Evolutionary conservation across 2,888 invertebrate genomes (phyloP), one percentile per base, ranked within the genome.

Genomic region (Melieria omissa): DNA sequence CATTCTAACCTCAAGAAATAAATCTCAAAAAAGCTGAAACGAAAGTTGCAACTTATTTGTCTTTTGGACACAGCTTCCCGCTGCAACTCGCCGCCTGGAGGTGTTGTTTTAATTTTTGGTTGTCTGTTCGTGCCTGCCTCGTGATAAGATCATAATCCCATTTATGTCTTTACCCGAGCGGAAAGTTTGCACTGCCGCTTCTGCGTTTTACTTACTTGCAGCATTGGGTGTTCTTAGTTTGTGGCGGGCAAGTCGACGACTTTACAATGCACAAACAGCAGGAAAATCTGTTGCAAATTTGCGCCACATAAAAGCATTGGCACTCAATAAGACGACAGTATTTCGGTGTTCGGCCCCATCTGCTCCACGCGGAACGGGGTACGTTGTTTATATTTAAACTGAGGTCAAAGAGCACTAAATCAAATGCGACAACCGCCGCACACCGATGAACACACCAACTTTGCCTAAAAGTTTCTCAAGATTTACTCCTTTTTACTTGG

Each of bases 61-160:
- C 82, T 83, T 80, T 65, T 63, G 76, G 77, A 77, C 79, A 76
- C 77, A 79, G 75, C 76, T 78, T 79, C n/a, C 62, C 57, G 52
- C 9, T 8, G n/a, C 9, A n/a, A 52, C 52, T n/a, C 52, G 6
- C 9, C 71, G 76, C 78, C 79, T 80, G 80, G 83, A 86, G 85
- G 85, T 85, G 84, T 84, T 84, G 79, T 81, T 80, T 79, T 80
- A 83, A 81, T 81, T 80, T 81, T 60, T 42, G 7, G 60, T 42
- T 47, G 29, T 42, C 79, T 79, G 80, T 78, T 77, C 78, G 79
- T 81, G 81, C 78, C 77, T 79, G 78, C 80, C 79, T 77, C 79
- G 80, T 84, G 86, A 86, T 86, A 86, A 86, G 86, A 86, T 86
- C 86, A 86, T 86, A 86, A 86, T 86, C 86, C 86, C 87, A 86